Conservation (phyloP, 2,888 invertebrate genomes). For the Rotaria socialis region DNA sequence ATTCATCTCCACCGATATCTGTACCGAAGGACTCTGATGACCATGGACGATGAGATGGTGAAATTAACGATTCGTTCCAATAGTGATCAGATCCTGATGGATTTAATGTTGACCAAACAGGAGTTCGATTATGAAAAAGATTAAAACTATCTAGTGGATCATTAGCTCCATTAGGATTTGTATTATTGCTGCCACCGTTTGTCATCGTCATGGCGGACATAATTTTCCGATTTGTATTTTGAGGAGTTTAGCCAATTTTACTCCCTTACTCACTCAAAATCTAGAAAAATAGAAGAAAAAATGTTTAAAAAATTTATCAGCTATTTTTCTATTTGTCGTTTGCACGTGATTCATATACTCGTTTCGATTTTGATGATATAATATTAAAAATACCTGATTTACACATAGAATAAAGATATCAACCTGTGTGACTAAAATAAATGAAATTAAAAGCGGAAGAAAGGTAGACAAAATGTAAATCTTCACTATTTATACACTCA, state of each 20-base stretch:
- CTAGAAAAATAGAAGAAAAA: neutral
- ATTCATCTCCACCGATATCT: neutral
- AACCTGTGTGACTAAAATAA: neutral
- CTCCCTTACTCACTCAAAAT: neutral
- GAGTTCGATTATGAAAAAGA: neutral
- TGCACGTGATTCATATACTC: neutral
- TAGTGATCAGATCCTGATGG: slow-evolving; percentile 22
- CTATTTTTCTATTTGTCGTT: neutral
- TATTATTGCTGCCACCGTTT: neutral
- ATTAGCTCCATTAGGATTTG: neutral
- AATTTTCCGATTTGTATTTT: slow-evolving; percentile 57
- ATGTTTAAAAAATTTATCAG: neutral
- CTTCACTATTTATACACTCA: slow-evolving; percentile 4
- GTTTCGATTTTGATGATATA: neutral
- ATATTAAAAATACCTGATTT: neutral
- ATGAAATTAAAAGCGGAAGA: neutral
- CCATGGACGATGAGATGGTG: slow-evolving; percentile 39
- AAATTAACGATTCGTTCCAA: slow-evolving; percentile 29
- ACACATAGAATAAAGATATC: neutral
- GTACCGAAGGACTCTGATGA: neutral
- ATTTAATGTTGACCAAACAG: neutral
- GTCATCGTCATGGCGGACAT: slow-evolving; percentile 13
- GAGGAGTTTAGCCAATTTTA: slow-evolving; percentile 65
- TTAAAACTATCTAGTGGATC: neutral
- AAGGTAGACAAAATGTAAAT: neutral